A percentile compares a stretch with the other conserved stretches of the same genome.
These are phyloP conservation scores for Melanotaenia maccullochi DNA, from an alignment of 2,797 vertebrate species.

Conservation along the genomic window DNA sequence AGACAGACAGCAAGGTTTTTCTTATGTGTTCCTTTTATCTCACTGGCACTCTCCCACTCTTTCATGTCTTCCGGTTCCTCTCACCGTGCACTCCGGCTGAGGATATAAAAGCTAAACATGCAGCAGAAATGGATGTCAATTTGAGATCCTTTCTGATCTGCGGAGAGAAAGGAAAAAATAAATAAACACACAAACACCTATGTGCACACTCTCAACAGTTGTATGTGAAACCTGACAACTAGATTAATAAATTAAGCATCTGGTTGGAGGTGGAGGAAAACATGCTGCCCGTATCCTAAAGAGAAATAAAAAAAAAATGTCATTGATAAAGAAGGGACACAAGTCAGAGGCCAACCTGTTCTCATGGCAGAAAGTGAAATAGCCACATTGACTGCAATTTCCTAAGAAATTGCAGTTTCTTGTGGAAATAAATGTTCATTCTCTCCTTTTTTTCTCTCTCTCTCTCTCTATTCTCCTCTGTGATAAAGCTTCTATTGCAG, in stretches of 20 bases:
- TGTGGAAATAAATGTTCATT: no score
- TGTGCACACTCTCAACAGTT: slow-evolving; percentile 47
- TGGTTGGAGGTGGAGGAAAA: slow-evolving; percentile 32
- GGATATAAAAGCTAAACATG: slow-evolving; percentile 75
- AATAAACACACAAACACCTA: slow-evolving; percentile 23
- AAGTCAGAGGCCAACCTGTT: neutral
- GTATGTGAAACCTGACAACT: slow-evolving; percentile 71
- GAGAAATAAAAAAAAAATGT: slow-evolving; percentile 7
- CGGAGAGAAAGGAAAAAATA: slow-evolving; percentile 31
- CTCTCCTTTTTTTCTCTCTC: no score
- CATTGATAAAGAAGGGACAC: slow-evolving; percentile 37
- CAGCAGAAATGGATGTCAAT: slow-evolving; percentile 73
- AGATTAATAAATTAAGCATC: slow-evolving; percentile 61
- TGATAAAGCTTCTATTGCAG: no score
- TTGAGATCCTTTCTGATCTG: slow-evolving; percentile 76
- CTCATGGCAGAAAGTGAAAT: neutral
- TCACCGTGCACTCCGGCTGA: slow-evolving; percentile 50
- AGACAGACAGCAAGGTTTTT: slow-evolving; percentile 65
- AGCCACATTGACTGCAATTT: neutral
- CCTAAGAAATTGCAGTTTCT: neutral
- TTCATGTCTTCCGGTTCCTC: slow-evolving; percentile 72
- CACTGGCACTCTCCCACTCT: slow-evolving; percentile 58
- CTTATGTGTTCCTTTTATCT: slow-evolving; percentile 69
- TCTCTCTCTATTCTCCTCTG: no score
- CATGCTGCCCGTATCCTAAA: neutral